phyloP scores from a whole-genome alignment of 2,888 invertebrate species.

The Oxycera nigricornis region DNA sequence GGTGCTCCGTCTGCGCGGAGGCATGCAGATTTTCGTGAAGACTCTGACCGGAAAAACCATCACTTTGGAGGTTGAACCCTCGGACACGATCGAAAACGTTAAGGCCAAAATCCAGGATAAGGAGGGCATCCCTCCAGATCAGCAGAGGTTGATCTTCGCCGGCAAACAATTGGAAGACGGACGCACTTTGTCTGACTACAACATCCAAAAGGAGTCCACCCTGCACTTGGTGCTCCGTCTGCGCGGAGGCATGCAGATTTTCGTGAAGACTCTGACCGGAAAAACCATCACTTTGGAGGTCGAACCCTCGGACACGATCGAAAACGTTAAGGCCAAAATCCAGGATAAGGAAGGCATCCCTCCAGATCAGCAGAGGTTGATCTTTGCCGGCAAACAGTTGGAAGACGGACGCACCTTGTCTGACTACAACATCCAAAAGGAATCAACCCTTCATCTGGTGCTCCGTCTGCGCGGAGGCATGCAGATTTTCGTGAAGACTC shows the following conservation, averaged over 20 bases:
- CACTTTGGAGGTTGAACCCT: constrained; percentile 55
- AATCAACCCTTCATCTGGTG: constrained; percentile 41
- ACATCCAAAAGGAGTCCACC: constrained; percentile 55
- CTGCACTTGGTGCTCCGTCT: constrained; percentile 54
- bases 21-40: constrained; percentile 62
- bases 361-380: constrained; percentile 41
- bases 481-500: no score
- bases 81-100: constrained; percentile 54
- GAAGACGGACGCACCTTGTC: constrained; percentile 42
- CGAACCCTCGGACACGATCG: constrained; percentile 48
- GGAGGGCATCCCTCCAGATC: constrained; percentile 56
- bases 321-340: constrained; percentile 42
- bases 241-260: constrained; percentile 52
- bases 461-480: no score
- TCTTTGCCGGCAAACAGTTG: constrained; percentile 40
- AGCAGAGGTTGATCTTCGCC: constrained; percentile 54
- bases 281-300: constrained; percentile 53
- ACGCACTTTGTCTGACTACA: constrained; percentile 54
- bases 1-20: no score
- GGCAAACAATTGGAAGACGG: constrained; percentile 55
- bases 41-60: constrained; percentile 56
- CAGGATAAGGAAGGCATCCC: constrained; percentile 42
- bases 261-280: constrained; percentile 53
- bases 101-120: constrained; percentile 55
- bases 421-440: constrained; percentile 42